Evolutionary conservation across 2,888 invertebrate genomes (phyloP).

Genomic region (Aspidiotus destructor): DNA sequence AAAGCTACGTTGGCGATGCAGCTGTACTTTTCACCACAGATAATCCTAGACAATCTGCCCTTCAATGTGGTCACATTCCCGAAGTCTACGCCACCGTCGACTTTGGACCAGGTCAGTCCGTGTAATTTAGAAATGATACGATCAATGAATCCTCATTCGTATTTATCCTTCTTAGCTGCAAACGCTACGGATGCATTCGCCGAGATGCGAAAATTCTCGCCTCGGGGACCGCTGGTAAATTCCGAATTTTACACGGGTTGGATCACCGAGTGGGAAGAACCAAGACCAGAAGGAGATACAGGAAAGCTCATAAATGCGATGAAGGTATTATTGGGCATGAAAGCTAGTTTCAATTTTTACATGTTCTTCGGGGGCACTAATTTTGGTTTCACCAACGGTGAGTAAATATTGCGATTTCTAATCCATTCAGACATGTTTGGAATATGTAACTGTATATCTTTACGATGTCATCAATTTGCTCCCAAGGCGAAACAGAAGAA

Average conservation of each 20-base stretch:
- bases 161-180: background rate
- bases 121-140: background rate
- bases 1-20: conserved; percentile 50
- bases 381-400: conserved; percentile 55
- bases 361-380: conserved; percentile 89
- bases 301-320: conserved; percentile 47
- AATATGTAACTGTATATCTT: too few species aligned
- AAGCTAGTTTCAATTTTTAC: conserved; percentile 70
- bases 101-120: conserved; percentile 50
- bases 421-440: too few species aligned
- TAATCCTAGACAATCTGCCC: conserved; percentile 47
- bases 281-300: conserved; percentile 49
- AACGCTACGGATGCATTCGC: conserved; percentile 43
- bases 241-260: conserved; percentile 89
- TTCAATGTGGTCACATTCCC: conserved; percentile 60
- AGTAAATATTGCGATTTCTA: background rate
- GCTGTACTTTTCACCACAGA: conserved; percentile 78
- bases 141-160: too few species aligned
- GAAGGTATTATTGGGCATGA: conserved; percentile 48
- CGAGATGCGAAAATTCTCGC: conserved; percentile 43
- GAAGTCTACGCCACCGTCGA: conserved; percentile 68
- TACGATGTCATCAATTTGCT: too few species aligned
- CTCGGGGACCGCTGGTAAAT: conserved; percentile 72
- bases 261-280: conserved; percentile 78
- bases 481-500: too few species aligned